phyloP scores from a whole-genome alignment of 2,797 vertebrate species.

The Austrolebias charrua region DNA sequence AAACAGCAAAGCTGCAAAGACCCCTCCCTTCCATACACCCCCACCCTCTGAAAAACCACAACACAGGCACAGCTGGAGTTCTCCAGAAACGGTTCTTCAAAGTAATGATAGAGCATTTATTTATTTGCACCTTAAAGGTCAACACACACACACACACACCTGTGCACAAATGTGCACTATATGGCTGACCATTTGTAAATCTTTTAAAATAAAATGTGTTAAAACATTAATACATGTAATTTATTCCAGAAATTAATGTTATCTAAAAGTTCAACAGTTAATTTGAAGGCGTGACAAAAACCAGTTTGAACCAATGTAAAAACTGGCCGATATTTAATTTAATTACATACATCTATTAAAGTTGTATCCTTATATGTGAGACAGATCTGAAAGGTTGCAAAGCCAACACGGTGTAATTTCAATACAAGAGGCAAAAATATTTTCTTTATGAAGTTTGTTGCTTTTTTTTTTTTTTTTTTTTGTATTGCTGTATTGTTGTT shows the following conservation, averaged over 20 bases:
- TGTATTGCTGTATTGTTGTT: too few relatives aligned
- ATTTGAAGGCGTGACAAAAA: too few relatives aligned
- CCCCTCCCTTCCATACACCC: too few relatives aligned
- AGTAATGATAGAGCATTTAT: constrained; percentile 54
- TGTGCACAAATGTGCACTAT: not conserved
- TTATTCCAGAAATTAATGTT: not conserved
- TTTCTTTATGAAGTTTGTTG: too few relatives aligned
- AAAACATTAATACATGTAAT: not conserved
- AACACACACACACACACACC: constrained; percentile 5
- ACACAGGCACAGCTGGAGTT: constrained; percentile 64
- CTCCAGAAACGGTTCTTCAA: constrained; percentile 55
- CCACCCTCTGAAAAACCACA: constrained; percentile 40
- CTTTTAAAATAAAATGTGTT: not conserved
- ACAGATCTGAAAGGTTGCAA: too few relatives aligned
- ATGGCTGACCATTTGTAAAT: not conserved
- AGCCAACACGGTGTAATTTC: too few relatives aligned
- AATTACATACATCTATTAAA: too few relatives aligned
- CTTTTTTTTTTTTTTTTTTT: too few relatives aligned
- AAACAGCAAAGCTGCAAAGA: constrained; percentile 14
- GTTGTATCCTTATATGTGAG: too few relatives aligned
- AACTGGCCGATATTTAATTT: too few relatives aligned
- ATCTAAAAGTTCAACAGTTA: not conserved
- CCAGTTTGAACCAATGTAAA: not conserved
- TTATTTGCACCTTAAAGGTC: constrained; percentile 45
- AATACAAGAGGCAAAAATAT: too few relatives aligned